Evolutionary conservation across 2,888 invertebrate genomes (phyloP).

Genomic region (Siphonodentalium dalli): DNA sequence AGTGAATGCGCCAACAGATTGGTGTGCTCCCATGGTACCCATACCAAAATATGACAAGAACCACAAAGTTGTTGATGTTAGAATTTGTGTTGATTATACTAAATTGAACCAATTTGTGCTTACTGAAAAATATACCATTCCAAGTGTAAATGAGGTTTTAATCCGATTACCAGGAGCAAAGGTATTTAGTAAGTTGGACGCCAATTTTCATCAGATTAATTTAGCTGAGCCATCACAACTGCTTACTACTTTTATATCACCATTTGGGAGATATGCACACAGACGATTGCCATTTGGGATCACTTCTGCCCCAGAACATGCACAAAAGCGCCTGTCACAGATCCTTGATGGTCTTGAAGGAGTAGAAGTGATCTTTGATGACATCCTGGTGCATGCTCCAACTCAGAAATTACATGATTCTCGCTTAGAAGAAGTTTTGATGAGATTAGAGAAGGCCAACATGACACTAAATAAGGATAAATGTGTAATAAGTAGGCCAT

Average conservation of each 20-base stretch:
- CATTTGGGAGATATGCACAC: constrained; percentile 38
- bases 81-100: constrained; percentile 26
- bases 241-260: constrained; percentile 39
- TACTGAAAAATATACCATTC: constrained; percentile 18
- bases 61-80: too few species aligned
- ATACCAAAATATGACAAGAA: constrained; percentile 40
- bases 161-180: constrained; percentile 10
- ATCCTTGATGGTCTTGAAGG: constrained; percentile 22
- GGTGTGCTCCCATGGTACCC: constrained; percentile 59
- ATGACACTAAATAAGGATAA: constrained; percentile 19
- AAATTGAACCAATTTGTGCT: constrained; percentile 19
- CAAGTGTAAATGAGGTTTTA: constrained; percentile 13
- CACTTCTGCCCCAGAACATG: constrained; percentile 63
- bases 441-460: constrained; percentile 5
- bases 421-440: constrained; percentile 9
- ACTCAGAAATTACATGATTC: constrained; percentile 19
- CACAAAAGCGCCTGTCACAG: constrained; percentile 61
- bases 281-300: constrained; percentile 39
- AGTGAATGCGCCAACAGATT: constrained; percentile 51
- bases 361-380: constrained; percentile 23
- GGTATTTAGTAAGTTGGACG: constrained; percentile 30
- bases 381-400: constrained; percentile 15
- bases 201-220: constrained; percentile 27
- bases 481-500: constrained; percentile 9
- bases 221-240: constrained; percentile 14